phyloP scores from a whole-genome alignment of 1,140 invertebrate species.

The Anoplophora glabripennis region DNA sequence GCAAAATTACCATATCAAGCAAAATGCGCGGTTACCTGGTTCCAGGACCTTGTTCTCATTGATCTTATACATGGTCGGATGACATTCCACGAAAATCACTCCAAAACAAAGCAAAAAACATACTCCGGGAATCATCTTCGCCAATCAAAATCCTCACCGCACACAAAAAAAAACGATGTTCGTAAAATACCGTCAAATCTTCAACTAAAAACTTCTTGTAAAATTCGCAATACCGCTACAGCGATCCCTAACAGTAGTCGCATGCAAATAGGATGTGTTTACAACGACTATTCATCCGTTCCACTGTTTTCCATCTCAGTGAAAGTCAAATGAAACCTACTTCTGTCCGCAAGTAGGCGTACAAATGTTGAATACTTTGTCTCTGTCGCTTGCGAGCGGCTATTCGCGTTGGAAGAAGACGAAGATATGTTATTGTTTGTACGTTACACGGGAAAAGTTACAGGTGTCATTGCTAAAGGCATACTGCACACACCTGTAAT shows the following conservation, averaged over 20 bases:
- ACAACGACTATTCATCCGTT: neutral
- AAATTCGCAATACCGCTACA: slow-evolving; percentile 5
- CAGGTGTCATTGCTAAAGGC: slow-evolving; percentile 7
- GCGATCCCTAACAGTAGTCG: neutral
- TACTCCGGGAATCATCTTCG: neutral
- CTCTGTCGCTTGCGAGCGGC: neutral
- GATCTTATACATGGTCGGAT: slow-evolving; percentile 12
- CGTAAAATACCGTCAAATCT: neutral
- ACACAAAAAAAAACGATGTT: slow-evolving; percentile 1
- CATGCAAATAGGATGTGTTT: neutral
- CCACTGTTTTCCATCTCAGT: slow-evolving; percentile 6
- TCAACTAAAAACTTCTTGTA: slow-evolving; percentile 8
- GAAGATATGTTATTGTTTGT: neutral
- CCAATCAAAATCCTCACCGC: neutral
- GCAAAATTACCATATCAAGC: too few species aligned
- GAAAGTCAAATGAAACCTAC: slow-evolving; percentile 9
- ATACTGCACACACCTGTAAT: slow-evolving; percentile 4
- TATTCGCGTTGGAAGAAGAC: neutral
- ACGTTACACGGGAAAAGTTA: neutral
- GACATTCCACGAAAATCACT: neutral
- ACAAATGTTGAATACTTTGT: neutral
- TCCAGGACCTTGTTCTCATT: slow-evolving; percentile 10
- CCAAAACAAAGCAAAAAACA: slow-evolving; percentile 1
- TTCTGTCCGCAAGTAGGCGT: neutral
- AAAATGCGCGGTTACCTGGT: slow-evolving; percentile 2